Percentiles rank a stretch among this genome's conserved stretches.
Evolutionary conservation across 2,113 vertebrate species (phyloP).

Genomic region (Aix galericulata): DNA sequence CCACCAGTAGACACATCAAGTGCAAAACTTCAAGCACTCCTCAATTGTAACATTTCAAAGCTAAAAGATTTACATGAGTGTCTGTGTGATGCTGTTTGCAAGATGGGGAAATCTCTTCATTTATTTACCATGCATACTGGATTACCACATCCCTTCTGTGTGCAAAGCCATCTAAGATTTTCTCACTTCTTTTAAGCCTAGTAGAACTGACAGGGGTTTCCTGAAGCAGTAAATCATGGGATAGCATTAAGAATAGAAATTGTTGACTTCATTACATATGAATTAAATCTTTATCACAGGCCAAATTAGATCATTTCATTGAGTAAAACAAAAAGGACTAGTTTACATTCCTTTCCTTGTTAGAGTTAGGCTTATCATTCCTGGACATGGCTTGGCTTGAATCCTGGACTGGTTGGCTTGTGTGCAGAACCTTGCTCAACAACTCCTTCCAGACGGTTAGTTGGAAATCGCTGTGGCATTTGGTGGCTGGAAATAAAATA

Average conservation of each 20-base stretch:
- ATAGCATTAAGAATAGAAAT: not conserved
- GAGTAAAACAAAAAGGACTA: not conserved
- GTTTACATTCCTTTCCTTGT: not conserved
- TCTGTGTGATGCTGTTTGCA: not conserved
- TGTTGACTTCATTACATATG: not conserved
- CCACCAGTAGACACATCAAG: not conserved
- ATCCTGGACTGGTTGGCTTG: not conserved
- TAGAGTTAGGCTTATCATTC: not conserved
- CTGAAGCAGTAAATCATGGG: not conserved
- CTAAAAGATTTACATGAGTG: not conserved
- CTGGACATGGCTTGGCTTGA: not conserved
- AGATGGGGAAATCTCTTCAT: not conserved
- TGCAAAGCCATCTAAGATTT: not conserved
- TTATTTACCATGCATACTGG: not conserved
- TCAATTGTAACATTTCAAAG: not conserved
- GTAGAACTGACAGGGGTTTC: not conserved
- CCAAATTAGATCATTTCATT: not conserved
- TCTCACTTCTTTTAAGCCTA: not conserved
- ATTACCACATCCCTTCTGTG: not conserved
- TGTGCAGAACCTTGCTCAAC: not conserved
- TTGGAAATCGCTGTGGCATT: not conserved
- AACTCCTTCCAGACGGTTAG: not conserved
- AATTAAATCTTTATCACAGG: not conserved
- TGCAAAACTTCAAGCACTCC: not conserved
- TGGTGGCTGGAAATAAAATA: not conserved